Percentiles rank a stretch among this genome's conserved stretches.
Evolutionary conservation across 2,888 invertebrate genomes (phyloP).

Genomic region (Metallyticus violacea): DNA sequence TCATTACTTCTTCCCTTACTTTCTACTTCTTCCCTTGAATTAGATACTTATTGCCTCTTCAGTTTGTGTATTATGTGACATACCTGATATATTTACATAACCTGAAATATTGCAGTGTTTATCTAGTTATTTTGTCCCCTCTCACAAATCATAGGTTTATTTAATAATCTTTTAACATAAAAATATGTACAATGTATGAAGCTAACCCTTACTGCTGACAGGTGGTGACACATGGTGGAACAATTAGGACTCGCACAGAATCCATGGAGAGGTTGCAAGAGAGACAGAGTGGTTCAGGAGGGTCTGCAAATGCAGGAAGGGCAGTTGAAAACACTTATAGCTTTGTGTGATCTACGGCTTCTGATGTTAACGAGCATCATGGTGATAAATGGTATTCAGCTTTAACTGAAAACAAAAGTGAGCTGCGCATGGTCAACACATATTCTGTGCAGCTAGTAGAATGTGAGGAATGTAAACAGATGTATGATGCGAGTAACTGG

Average conservation of each 20-base stretch:
- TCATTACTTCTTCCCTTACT: background rate
- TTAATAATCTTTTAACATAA: too few relatives aligned
- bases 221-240: constrained; percentile 75
- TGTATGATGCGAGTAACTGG: background rate
- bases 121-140: too few relatives aligned
- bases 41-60: too few relatives aligned
- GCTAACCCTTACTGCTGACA: constrained; percentile 43
- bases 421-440: background rate
- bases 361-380: background rate
- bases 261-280: constrained; percentile 65
- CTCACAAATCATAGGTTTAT: too few relatives aligned
- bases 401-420: background rate
- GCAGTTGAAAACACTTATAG: constrained; percentile 65
- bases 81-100: too few relatives aligned
- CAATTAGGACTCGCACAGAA: constrained; percentile 75
- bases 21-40: background rate
- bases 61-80: too few relatives aligned
- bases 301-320: constrained; percentile 46
- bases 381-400: background rate
- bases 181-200: too few relatives aligned
- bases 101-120: too few relatives aligned
- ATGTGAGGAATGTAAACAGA: background rate
- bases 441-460: background rate
- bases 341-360: constrained; percentile 50
- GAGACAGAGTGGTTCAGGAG: constrained; percentile 40